phyloP scores from a whole-genome alignment of 2,888 invertebrate species.

The Volucella bombylans region DNA sequence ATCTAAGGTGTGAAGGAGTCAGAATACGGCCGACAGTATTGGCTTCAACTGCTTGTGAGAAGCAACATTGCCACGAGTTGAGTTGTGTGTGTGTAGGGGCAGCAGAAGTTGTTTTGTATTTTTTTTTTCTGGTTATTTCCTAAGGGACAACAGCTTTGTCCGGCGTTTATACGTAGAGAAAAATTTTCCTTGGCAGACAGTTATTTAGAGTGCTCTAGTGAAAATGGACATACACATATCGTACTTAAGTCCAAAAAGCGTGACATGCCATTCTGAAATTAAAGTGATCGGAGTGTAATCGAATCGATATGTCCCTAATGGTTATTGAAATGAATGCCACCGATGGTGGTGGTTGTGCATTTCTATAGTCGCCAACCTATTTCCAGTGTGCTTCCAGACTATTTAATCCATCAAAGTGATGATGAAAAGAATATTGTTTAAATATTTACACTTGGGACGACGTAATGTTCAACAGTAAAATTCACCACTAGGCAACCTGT shows the following conservation, averaged over 20 bases:
- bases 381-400: neutral
- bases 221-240: conserved; percentile 5
- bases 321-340: conserved; percentile 16
- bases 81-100: conserved; percentile 25
- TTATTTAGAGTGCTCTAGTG: conserved; percentile 55
- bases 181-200: conserved; percentile 34
- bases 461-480: conserved; percentile 7
- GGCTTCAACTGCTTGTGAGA: neutral
- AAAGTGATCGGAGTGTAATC: conserved; percentile 8
- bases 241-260: conserved; percentile 16
- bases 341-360: conserved; percentile 11
- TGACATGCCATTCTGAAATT: conserved; percentile 48
- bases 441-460: conserved; percentile 28
- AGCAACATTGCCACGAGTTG: conserved; percentile 13
- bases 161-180: conserved; percentile 1
- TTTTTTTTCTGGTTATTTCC: conserved; percentile 1
- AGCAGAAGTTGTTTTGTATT: conserved; percentile 10
- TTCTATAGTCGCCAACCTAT: neutral
- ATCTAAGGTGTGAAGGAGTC: conserved; percentile 32
- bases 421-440: conserved; percentile 43
- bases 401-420: conserved; percentile 2
- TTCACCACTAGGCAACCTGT: neutral
- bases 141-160: conserved; percentile 24
- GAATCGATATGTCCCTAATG: conserved; percentile 26
- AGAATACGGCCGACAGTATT: conserved; percentile 6